Evolutionary conservation across 2,113 vertebrate genomes (phyloP), one percentile per base, ranked within the genome.

Genomic region (Rousettus leschenaultii): DNA sequence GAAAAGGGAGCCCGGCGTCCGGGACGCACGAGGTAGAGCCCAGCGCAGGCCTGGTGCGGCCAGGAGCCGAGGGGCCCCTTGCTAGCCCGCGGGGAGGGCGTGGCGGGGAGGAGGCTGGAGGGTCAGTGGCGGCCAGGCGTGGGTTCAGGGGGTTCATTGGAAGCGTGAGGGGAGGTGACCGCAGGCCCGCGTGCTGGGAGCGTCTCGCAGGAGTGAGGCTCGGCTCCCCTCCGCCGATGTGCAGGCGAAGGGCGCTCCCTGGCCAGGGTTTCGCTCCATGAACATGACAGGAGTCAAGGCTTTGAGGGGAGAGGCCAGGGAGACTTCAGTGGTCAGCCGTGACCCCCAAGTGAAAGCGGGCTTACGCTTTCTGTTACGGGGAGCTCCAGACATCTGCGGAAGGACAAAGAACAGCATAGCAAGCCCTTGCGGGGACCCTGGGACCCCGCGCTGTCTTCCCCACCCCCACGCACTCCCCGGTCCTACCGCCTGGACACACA

Each of bases 11-110:
- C 21, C 90, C 0, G 0, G 5, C 0, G 28, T 91, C 0, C 0
- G 11, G 2, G 86, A 95, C 18, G 15, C 97, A 9, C 98, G 84
- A 97, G 97, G 97, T 97, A 89, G 11, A 71, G 43, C 38, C 7
- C 2, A 0, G 53, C 26, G 3, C 10, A 2, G n/a, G 3, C 33
- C 63, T 22, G 77, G 33, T 6, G 22, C 33, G 22, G 6, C 45
- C 45, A 48, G 45, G 45, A 48, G 11, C 45, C 2, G 11, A 3
- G 11, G 2, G 48, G 13, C 48, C 48, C 48, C 48, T 48, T 12
- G 48, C 48, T 3, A 51, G 48, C 48, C 2, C 48, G 13, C 6
- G 48, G 12, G 13, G 45, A 13, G 45, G 45, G 13, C 3, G 13
- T 12, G 48, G 48, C 48, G 48, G 48, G 48, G 13, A 43, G 48